Conservation (phyloP, 2,113 vertebrate genomes). For the Psephotus haematonotus region DNA sequence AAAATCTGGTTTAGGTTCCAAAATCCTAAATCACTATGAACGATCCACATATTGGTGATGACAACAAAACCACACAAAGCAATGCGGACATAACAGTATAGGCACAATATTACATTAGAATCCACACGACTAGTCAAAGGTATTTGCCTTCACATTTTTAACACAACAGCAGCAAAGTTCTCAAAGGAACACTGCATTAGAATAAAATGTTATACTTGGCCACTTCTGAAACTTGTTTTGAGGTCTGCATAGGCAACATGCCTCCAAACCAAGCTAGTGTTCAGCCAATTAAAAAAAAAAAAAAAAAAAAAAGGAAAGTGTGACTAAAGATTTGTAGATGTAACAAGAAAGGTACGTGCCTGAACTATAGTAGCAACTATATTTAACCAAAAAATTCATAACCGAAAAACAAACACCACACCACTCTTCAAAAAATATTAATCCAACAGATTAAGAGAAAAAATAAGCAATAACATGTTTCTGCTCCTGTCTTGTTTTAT, state of each 20-base stretch:
- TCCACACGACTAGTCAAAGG: background rate
- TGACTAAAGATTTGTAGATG: conserved; percentile 34
- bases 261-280: conserved; percentile 40
- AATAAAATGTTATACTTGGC: conserved; percentile 64
- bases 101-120: background rate
- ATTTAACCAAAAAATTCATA: background rate
- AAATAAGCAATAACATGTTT: background rate
- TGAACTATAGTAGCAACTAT: background rate
- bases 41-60: background rate
- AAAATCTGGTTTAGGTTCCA: background rate
- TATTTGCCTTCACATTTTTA: conserved; percentile 28
- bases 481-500: background rate
- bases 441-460: background rate
- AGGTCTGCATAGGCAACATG: conserved; percentile 1
- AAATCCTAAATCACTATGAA: background rate
- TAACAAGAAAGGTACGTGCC: background rate
- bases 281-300: conserved; percentile 33
- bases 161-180: conserved; percentile 56
- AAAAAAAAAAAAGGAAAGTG: background rate
- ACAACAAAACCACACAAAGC: background rate
- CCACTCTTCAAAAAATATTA: background rate
- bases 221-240: conserved; percentile 43
- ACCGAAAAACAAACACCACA: background rate
- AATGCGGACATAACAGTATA: background rate
- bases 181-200: conserved; percentile 23